Base-by-base conservation (phyloP, 2,797 vertebrate species). In the Adrianichthys oophorus region DNA sequence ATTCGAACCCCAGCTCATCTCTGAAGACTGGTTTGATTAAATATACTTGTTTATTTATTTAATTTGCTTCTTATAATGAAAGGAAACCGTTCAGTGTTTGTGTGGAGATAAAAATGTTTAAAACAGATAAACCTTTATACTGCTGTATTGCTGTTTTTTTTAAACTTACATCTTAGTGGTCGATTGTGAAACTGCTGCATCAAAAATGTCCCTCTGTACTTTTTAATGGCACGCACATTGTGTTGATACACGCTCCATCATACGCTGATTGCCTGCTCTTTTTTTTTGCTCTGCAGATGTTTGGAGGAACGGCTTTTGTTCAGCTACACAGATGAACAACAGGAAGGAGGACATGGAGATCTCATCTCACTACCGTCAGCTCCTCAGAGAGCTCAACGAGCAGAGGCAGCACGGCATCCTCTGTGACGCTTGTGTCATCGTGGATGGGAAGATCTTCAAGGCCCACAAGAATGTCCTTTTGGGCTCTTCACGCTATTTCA, bases 331-430 rank as follows among this genome's bases (percentile, higher is more conserved):
- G 65, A 98, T 98, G 96, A 97, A 96, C 93, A 95, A 96, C 93
- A 93, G 94, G 70, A 96, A 95, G 90, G 97, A 98, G 94, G 95
- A 98, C 79, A 99, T 99, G 97, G 97, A 99, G 92, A 99, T 98
- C 83, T 85, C 96, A 60, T 97, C 96, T 89, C 96, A 98, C 91
- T 99, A 98, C 90, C 94, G 95, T 59, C 96, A 96, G 66, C 94
- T 99, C 86, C 95, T 99, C 71, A 90, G 94, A 0, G 96, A 99
- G 91, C 94, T 99, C 59, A 95, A 98, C 12, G 95, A 98, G 89
- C 97, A 99, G 92, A 75, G 97, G 77, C 97, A 96, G 78, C 97
- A 97, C 4, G 96, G 97, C 41, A 96, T 99, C 77, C 94, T 99
- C 69, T 99, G 97, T 1, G 96, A 99, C 15, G 97, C 91, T 18